phyloP scores from a whole-genome alignment of 2,113 vertebrate genomes.

The Pantherophis guttatus region DNA sequence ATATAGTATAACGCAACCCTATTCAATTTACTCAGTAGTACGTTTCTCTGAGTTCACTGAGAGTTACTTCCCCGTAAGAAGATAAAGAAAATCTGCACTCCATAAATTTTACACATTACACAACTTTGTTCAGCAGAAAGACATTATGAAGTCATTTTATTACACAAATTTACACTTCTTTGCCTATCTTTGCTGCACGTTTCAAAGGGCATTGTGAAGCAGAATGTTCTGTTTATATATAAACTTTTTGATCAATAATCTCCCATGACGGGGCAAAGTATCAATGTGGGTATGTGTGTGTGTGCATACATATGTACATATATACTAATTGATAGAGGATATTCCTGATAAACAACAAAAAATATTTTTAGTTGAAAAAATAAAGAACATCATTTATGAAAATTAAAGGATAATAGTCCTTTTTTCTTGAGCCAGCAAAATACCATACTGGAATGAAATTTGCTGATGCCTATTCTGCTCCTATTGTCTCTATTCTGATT shows the following conservation, averaged over 20 bases:
- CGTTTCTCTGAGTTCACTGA: neutral
- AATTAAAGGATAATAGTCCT: neutral
- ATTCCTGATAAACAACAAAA: neutral
- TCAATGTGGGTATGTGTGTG: neutral
- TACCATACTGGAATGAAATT: neutral
- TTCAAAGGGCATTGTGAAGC: neutral
- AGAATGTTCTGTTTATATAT: neutral
- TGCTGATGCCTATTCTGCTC: neutral
- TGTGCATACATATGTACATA: neutral
- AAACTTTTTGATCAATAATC: neutral
- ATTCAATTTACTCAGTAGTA: neutral
- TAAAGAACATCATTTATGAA: neutral
- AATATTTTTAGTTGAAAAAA: neutral
- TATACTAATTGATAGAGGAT: neutral
- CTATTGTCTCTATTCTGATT: neutral
- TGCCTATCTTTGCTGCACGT: neutral
- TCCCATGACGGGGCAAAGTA: neutral
- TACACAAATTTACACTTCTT: neutral
- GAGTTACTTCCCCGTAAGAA: neutral
- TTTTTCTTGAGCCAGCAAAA: neutral
- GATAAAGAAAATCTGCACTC: neutral
- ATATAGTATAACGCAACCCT: neutral
- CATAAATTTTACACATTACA: neutral
- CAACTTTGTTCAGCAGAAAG: neutral
- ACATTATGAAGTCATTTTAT: constrained; percentile 1